Evolutionary conservation across 2,888 invertebrate genomes (phyloP).

Genomic region (Papilio protenor): DNA sequence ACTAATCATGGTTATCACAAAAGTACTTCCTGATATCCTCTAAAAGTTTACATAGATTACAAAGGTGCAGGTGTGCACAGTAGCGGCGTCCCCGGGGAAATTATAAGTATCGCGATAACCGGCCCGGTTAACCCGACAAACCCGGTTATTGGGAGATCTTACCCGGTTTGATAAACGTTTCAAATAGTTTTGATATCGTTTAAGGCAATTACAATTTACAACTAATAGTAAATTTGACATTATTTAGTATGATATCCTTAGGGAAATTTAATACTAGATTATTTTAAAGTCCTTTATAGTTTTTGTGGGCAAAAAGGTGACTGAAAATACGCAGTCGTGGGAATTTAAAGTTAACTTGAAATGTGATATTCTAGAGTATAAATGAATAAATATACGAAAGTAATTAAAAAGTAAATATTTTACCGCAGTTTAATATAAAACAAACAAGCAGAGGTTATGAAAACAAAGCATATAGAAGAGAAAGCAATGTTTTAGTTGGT

Average conservation of each 20-base stretch:
- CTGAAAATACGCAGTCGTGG: neutral
- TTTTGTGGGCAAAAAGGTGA: too few relatives aligned
- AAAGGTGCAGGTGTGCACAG: conserved; percentile 6
- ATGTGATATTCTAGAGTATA: neutral
- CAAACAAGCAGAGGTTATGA: conserved; percentile 23
- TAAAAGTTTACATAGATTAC: neutral
- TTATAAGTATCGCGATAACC: conserved; percentile 30
- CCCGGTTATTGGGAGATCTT: conserved; percentile 7
- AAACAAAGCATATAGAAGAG: conserved; percentile 22
- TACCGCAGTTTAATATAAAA: neutral
- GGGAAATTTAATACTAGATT: neutral
- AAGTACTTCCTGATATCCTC: neutral
- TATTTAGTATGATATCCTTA: neutral
- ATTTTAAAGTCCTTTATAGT: neutral
- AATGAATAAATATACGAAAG: neutral
- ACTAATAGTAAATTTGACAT: neutral
- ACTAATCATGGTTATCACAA: neutral
- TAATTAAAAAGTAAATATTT: neutral
- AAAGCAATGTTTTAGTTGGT: conserved; percentile 31
- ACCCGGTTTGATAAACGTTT: conserved; percentile 17
- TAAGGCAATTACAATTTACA: neutral
- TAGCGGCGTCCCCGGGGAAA: conserved; percentile 39
- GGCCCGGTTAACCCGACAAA: conserved; percentile 7
- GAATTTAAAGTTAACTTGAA: neutral
- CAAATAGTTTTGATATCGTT: conserved; percentile 14